phyloP scores from a whole-genome alignment of 2,888 invertebrate species.

The Diaphora mendica region DNA sequence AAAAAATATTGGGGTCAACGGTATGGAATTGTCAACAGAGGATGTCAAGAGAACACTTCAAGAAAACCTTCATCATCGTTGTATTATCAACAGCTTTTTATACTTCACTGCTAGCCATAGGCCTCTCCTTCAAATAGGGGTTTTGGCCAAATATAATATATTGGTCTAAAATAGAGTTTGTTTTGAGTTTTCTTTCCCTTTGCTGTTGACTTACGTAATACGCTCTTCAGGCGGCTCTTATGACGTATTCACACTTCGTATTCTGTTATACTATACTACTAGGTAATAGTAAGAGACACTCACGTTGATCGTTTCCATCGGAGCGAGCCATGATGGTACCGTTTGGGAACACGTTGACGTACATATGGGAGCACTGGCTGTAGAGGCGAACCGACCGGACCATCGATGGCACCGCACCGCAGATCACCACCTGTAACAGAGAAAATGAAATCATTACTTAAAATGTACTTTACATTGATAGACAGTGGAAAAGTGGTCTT shows the following conservation, averaged over 20 bases:
- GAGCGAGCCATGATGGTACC: conserved; percentile 88
- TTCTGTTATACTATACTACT: neutral
- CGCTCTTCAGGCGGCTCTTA: too few species aligned
- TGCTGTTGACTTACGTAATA: too few species aligned
- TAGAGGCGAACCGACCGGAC: conserved; percentile 90
- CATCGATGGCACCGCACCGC: conserved; percentile 91
- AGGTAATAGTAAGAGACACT: conserved; percentile 67
- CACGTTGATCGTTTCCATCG: conserved; percentile 87
- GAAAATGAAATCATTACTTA: conserved; percentile 27
- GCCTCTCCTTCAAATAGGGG: too few species aligned
- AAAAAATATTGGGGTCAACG: neutral
- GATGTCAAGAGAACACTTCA: neutral
- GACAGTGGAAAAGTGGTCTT: conserved; percentile 20
- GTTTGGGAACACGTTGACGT: conserved; percentile 89
- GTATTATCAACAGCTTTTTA: too few species aligned
- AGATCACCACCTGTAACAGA: conserved; percentile 88
- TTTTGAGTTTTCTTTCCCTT: neutral
- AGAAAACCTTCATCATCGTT: too few species aligned
- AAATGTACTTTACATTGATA: conserved; percentile 21
- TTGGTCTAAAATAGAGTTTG: too few species aligned
- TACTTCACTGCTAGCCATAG: too few species aligned
- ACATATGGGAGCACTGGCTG: conserved; percentile 89
- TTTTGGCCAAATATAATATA: too few species aligned
- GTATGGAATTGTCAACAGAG: neutral
- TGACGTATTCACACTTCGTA: too few species aligned